Evolutionary conservation across 2,113 vertebrate genomes (phyloP), one percentile per base, ranked within the genome.

Genomic region (Cebidichthys violaceus): DNA sequence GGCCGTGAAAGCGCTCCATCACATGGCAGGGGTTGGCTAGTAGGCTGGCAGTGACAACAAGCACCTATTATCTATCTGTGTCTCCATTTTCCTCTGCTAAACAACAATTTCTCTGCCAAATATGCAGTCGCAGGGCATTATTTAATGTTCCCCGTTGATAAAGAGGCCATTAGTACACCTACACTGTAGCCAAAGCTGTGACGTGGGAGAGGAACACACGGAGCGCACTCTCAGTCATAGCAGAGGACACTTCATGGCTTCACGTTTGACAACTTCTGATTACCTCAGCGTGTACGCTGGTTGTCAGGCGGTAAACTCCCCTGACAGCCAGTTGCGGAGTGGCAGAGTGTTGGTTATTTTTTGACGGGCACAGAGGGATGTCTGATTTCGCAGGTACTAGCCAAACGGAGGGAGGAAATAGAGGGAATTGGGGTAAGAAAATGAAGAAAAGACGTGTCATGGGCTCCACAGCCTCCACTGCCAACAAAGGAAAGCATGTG

Each of bases 211-310:
- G 62, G 65, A 27, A 61, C 52, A 85, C 55, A 22, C 20, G 45
- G 18, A 15, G 75, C 24, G 0, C 37, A 10, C 70, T 29, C 77
- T 62, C 78, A 67, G 70, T 68, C 80, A 50, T 65, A 57, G 83
- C 86, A 35, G 70, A 91, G 87, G 89, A 90, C 86, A 65, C 90
- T 88, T 83, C 81, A 85, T 61, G 41, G 64, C 90, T 87, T 83
- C 81, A 82, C 70, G 57, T 86, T 79, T 91, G 92, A 92, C 92
- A 91, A 87, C 82, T 91, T 91, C 87, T 92, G 91, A 94, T 93
- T 93, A 90, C 88, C 81, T 87, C 88, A 69, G 82, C 39, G 68
- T 76, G 81, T 31, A 9, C 11, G 43, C 71, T 9, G n/a, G 78
- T 76, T 87, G 89, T 89, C 84, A 84, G 84, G 33, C 75, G 31